A percentile compares a stretch with the other conserved stretches of the same genome.
phyloP scores from a whole-genome alignment of 2,113 vertebrate genomes.

The Lampris incognitus region DNA sequence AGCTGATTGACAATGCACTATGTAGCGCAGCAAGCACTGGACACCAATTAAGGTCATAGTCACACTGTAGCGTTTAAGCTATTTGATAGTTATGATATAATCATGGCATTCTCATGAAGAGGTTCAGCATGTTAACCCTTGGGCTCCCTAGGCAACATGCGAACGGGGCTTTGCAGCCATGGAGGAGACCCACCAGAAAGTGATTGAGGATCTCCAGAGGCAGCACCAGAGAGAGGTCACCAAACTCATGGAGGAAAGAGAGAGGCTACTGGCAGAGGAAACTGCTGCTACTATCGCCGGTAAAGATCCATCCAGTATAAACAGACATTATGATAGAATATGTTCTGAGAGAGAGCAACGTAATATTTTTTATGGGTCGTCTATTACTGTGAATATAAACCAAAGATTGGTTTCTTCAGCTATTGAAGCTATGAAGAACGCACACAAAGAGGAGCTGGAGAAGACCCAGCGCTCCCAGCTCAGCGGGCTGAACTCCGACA shows the following conservation, averaged over 20 bases:
- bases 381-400: neutral
- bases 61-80: conserved; percentile 9
- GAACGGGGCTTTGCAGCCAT: conserved; percentile 97
- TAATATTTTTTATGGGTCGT: neutral
- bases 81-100: neutral
- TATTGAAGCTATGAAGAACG: conserved; percentile 99
- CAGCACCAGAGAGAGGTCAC: conserved; percentile 96
- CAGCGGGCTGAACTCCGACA: conserved; percentile 91
- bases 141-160: conserved; percentile 89
- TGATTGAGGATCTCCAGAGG: conserved; percentile 93
- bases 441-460: conserved; percentile 94
- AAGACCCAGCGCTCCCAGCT: conserved; percentile 94
- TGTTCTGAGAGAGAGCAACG: neutral
- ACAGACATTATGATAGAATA: neutral
- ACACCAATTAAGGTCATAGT: conserved; percentile 32
- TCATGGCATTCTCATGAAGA: neutral
- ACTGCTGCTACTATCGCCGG: conserved; percentile 97
- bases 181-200: conserved; percentile 98
- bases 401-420: conserved; percentile 75
- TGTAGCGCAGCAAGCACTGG: conserved; percentile 21
- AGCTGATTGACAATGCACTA: neutral
- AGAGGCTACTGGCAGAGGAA: conserved; percentile 94
- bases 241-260: conserved; percentile 94
- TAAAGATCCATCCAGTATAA: conserved; percentile 47
- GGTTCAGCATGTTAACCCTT: neutral